Percentiles rank a stretch among this genome's conserved stretches.
Evolutionary conservation across 2,113 vertebrate genomes (phyloP).

Genomic region (Marmota monax): DNA sequence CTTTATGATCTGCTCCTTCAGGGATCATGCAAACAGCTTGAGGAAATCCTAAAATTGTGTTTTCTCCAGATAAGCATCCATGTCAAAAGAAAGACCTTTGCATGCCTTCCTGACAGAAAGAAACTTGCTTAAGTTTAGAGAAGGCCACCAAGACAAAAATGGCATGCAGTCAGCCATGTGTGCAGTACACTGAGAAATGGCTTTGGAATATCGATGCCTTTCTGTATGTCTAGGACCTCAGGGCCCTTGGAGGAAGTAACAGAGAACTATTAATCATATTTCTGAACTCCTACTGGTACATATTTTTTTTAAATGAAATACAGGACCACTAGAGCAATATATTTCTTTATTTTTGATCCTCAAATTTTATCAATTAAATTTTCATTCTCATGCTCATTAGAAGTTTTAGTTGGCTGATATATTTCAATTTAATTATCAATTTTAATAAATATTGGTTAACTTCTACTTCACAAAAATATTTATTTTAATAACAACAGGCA

Average conservation of each 20-base stretch:
- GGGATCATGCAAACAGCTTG: slow-evolving; percentile 60
- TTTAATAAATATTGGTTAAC: slow-evolving; percentile 17
- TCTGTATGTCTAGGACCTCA: background rate
- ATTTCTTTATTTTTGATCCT: background rate
- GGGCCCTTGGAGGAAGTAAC: background rate
- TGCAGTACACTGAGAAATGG: background rate
- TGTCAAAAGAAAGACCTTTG: slow-evolving; percentile 60
- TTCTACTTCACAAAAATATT: slow-evolving; percentile 37
- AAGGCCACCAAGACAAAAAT: background rate
- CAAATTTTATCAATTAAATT: background rate
- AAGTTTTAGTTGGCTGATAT: background rate
- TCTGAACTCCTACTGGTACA: background rate
- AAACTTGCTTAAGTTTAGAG: slow-evolving; percentile 7
- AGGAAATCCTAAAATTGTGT: slow-evolving; percentile 81
- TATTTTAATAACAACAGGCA: background rate
- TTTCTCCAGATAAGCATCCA: slow-evolving; percentile 62
- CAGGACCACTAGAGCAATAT: background rate
- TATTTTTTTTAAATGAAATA: background rate
- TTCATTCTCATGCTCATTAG: slow-evolving; percentile 2
- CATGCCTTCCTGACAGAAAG: background rate
- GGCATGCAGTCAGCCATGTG: background rate
- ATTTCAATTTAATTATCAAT: background rate
- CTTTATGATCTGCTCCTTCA: slow-evolving; percentile 56
- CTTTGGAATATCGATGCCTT: background rate
- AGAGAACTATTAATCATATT: background rate